Conservation (phyloP, 2,113 vertebrate genomes). For the Fulmarus glacialis region DNA sequence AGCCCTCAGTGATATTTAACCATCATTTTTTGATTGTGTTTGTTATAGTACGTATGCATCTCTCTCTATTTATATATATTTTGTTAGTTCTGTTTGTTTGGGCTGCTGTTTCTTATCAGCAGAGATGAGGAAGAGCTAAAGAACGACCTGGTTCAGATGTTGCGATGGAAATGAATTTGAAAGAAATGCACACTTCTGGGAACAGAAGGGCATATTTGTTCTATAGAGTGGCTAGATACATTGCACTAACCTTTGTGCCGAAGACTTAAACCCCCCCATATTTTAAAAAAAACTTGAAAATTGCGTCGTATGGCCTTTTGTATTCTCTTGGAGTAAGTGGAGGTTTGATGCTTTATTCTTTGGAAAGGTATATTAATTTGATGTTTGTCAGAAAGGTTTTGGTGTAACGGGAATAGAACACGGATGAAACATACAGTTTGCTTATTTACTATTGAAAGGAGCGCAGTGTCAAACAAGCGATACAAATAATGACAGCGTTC, state of each 20-base stretch:
- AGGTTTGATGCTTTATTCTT: background rate
- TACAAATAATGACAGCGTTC: background rate
- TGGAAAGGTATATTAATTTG: background rate
- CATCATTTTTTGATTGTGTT: background rate
- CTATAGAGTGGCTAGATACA: background rate
- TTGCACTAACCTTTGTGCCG: background rate
- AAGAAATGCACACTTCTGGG: background rate
- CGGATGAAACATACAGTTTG: fast-evolving
- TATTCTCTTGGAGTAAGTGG: background rate
- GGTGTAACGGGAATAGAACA: background rate
- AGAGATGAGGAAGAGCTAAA: background rate
- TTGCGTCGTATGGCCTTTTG: background rate
- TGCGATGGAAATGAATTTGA: background rate
- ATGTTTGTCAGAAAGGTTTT: background rate
- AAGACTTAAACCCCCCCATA: background rate
- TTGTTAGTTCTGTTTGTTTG: background rate
- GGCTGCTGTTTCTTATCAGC: background rate
- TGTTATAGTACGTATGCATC: background rate
- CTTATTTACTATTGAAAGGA: background rate
- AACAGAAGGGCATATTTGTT: background rate
- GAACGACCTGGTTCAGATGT: background rate
- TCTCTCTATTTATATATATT: background rate
- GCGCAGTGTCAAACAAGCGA: background rate
- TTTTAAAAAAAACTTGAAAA: background rate
- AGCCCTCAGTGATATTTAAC: background rate